Percentiles rank a stretch among this genome's conserved stretches.
phyloP scores from a whole-genome alignment of 2,888 invertebrate genomes.

The Sinelater perroti region DNA sequence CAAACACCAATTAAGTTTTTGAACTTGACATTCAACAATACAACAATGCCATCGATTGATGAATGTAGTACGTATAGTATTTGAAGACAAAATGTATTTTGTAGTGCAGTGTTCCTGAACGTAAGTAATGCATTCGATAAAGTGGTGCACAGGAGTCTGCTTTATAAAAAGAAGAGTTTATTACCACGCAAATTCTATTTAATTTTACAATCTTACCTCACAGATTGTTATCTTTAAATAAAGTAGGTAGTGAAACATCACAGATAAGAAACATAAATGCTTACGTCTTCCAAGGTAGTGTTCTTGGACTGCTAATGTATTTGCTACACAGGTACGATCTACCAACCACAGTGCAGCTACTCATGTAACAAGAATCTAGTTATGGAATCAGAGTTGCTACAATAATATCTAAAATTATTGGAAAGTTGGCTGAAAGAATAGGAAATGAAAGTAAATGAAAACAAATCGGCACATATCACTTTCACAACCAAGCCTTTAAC shows the following conservation, averaged over 20 bases:
- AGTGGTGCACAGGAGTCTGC: slow-evolving; percentile 1
- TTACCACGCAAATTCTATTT: background rate
- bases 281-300: background rate
- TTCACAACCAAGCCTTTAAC: slow-evolving; percentile 8
- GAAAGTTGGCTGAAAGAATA: background rate
- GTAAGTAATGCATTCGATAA: slow-evolving; percentile 3
- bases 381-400: background rate
- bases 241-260: background rate
- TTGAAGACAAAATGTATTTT: background rate
- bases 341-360: background rate
- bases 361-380: background rate
- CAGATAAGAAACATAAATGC: slow-evolving; percentile 1
- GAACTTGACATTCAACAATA: too few relatives aligned
- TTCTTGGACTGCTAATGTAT: background rate
- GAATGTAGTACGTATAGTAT: background rate
- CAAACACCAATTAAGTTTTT: too few relatives aligned
- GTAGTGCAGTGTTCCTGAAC: background rate
- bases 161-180: background rate
- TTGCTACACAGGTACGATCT: background rate
- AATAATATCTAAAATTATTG: background rate
- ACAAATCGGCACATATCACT: slow-evolving; percentile 1
- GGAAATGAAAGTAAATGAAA: background rate
- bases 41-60: slow-evolving; percentile 2
- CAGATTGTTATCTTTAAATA: too few relatives aligned
- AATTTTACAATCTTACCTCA: background rate